A percentile compares a stretch with the other conserved stretches of the same genome.
Evolutionary conservation across 2,888 invertebrate species (phyloP).

Genomic region (Electrophaes corylata): DNA sequence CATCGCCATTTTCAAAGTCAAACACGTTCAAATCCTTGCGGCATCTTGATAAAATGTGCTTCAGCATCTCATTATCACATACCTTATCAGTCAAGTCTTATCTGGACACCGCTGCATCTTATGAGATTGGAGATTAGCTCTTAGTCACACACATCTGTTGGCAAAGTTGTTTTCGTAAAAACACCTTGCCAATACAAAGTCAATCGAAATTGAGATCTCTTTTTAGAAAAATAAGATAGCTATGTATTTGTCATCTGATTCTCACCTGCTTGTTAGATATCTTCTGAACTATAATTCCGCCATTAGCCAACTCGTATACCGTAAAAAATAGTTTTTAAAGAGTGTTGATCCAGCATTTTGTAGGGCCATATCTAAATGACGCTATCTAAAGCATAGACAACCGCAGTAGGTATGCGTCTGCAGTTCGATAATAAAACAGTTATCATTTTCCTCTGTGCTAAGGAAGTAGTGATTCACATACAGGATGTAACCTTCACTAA

Average conservation of each 20-base stretch:
- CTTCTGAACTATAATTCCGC: no score
- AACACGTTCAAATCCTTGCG: background rate
- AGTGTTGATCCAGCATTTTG: no score
- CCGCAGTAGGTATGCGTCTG: background rate
- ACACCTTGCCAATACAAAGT: constrained; percentile 28
- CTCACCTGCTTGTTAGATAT: no score
- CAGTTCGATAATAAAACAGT: constrained; percentile 13
- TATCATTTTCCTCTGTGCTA: constrained; percentile 33
- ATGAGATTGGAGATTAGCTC: constrained; percentile 31
- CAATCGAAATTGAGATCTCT: no score
- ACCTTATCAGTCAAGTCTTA: constrained; percentile 27
- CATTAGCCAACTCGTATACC: no score
- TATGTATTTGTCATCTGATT: no score
- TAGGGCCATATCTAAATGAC: constrained; percentile 3
- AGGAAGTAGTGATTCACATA: constrained; percentile 60
- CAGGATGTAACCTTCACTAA: constrained; percentile 70
- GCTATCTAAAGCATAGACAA: constrained; percentile 1
- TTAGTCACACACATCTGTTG: constrained; percentile 33
- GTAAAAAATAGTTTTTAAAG: no score
- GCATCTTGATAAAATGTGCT: constrained; percentile 9
- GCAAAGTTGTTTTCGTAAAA: constrained; percentile 30
- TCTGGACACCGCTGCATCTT: constrained; percentile 25
- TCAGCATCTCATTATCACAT: constrained; percentile 14
- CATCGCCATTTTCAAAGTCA: background rate
- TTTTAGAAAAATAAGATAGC: no score